Base-by-base conservation (phyloP, 1,140 invertebrate genomes). In the Atopsyche davidsoni region DNA sequence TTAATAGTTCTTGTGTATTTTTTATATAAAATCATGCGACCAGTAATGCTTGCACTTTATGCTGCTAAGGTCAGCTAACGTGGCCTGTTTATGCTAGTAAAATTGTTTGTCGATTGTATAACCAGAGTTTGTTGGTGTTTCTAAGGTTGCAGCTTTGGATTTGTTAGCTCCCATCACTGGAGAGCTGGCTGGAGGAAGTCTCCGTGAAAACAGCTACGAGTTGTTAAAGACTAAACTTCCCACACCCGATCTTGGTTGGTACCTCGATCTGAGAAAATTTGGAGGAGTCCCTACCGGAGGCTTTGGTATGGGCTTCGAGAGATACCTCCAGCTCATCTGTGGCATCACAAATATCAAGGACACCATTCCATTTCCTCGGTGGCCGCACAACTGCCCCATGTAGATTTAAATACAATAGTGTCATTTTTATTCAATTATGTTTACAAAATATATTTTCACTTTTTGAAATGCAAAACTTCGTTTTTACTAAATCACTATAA, bases 301-400 rank as follows among this genome's bases (percentile, higher is more conserved):
- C 0, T 98, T 92, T 77, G 96, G 96, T 39, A 75, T 98, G 62
- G 96, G 96, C 7, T 88, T 98, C 64, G 96, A 99, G 67, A 79
- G 96, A 65, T 83, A 87, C 59, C 65, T 98, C 40, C 91, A 95
- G 72, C 78, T 83, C 34, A 40, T 96, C 2, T 79, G 92, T 36
- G 80, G 81, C 31, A 79, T 92, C 31, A 63, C 71, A 19, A 97
- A 94, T 67, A 96, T 98, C 52, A 92, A 89, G 73, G 95, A 98
- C 65, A 85, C 87, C 6, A 80, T 95, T 62, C 87, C 93, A n/a
- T 98, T 96, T 75, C 94, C 95, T 9, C 77, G 95, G 57, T 94
- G 86, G 83, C 82, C 89, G 34, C 87, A 92, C 65, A 87, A 93
- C 65, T 94, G 89, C 76, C 77, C 73, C 64, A 73, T 91, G 71